A percentile compares a stretch with the other conserved stretches of the same genome.
These are phyloP conservation scores for Apocheima hispidaria DNA, from an alignment of 2,888 invertebrate genomes.

Conservation along the genomic window DNA sequence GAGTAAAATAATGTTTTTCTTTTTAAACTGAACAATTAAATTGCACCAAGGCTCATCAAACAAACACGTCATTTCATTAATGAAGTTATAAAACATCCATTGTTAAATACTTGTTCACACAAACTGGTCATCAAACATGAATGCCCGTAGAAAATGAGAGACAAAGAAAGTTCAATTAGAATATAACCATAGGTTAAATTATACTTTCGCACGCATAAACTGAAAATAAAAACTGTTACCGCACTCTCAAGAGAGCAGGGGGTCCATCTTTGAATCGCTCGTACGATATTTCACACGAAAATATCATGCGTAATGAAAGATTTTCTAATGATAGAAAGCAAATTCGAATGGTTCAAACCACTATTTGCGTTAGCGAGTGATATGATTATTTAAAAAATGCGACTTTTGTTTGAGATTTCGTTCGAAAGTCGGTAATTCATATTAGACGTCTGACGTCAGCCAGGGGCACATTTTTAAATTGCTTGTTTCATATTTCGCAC, in stretches of 20 bases:
- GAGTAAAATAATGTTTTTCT: conserved; percentile 72
- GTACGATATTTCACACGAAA: too few species aligned
- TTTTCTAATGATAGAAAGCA: too few species aligned
- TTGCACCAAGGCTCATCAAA: conserved; percentile 7
- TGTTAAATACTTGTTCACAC: conserved; percentile 23
- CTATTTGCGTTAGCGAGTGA: too few species aligned
- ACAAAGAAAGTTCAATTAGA: conserved; percentile 47
- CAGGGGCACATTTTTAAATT: too few species aligned
- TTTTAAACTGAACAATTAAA: conserved; percentile 5
- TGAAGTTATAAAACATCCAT: conserved; percentile 27
- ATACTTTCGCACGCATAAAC: conserved; percentile 49
- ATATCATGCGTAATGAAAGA: too few species aligned
- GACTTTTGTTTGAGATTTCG: too few species aligned
- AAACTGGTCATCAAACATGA: conserved; percentile 23
- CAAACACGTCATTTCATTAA: conserved; percentile 16
- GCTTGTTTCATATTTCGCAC: too few species aligned
- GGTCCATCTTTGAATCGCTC: too few species aligned
- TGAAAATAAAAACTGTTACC: conserved; percentile 43
- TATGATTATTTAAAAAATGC: too few species aligned
- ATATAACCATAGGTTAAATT: conserved; percentile 40
- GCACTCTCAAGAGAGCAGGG: conserved; percentile 40
- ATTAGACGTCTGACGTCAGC: too few species aligned
- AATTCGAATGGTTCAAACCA: too few species aligned
- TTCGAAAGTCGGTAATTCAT: too few species aligned
- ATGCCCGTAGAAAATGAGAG: conserved; percentile 35